Conservation (phyloP, 1,140 invertebrate species). For the Ceratina japonica region DNA sequence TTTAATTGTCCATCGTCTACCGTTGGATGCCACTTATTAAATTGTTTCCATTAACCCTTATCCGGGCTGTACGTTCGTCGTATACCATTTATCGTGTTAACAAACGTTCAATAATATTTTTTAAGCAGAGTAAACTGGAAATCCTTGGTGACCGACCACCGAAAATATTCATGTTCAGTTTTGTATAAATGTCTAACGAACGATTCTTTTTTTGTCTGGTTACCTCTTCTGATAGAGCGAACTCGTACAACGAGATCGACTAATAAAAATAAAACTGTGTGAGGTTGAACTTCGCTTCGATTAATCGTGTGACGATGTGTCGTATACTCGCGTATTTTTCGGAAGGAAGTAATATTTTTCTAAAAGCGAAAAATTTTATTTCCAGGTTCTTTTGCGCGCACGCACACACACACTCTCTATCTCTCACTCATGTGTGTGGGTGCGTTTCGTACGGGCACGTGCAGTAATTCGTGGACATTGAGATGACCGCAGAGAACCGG, state of each 20-base stretch:
- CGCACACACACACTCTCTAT: not conserved
- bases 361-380: slow-evolving; percentile 67
- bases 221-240: not conserved
- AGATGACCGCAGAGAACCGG: slow-evolving; percentile 64
- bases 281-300: no score
- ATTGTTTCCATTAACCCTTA: slow-evolving; percentile 59
- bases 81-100: slow-evolving; percentile 24
- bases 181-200: no score
- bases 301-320: no score
- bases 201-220: not conserved
- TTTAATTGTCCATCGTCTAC: not conserved
- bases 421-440: slow-evolving; percentile 13
- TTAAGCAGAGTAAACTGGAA: slow-evolving; percentile 2
- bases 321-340: no score
- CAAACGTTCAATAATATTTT: slow-evolving; percentile 3
- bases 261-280: slow-evolving; percentile 3
- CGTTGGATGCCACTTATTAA: no score
- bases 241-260: not conserved
- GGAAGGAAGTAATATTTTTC: slow-evolving; percentile 56
- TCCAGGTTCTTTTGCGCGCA: slow-evolving; percentile 65
- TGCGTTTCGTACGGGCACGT: slow-evolving; percentile 55
- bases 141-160: no score
- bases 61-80: slow-evolving; percentile 40
- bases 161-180: no score
- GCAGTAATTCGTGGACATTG: slow-evolving; percentile 62